A percentile compares a stretch with the other conserved stretches of the same genome.
phyloP scores from a whole-genome alignment of 2,888 invertebrate genomes.

The Drosophila eohydei region DNA sequence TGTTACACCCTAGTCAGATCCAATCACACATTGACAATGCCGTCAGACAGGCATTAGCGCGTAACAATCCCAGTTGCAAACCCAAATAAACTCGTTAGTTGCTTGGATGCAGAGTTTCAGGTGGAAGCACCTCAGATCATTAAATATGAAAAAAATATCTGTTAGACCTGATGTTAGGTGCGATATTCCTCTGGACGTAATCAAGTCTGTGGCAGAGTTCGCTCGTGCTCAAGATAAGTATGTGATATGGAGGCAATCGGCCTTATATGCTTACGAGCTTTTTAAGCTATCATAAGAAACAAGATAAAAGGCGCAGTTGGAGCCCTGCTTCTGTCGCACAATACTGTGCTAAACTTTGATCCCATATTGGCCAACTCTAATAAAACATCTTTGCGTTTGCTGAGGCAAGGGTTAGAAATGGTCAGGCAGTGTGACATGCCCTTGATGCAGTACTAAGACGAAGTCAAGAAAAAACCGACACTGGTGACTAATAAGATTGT shows the following conservation, averaged over 20 bases:
- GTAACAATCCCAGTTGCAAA: neutral
- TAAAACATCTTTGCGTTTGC: slow-evolving; percentile 16
- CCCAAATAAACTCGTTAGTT: neutral
- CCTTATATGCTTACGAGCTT: slow-evolving; percentile 23
- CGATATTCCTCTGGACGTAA: slow-evolving; percentile 20
- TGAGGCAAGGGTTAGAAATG: slow-evolving; percentile 14
- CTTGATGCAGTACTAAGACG: slow-evolving; percentile 13
- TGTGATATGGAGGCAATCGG: slow-evolving; percentile 24
- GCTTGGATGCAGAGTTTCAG: slow-evolving; percentile 5
- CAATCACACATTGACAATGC: slow-evolving; percentile 2
- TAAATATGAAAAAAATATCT: slow-evolving; percentile 19
- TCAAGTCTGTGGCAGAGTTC: slow-evolving; percentile 25
- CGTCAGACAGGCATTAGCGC: slow-evolving; percentile 4
- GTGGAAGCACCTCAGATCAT: slow-evolving; percentile 4
- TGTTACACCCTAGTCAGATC: neutral
- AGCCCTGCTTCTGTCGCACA: slow-evolving; percentile 22
- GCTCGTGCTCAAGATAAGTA: slow-evolving; percentile 16
- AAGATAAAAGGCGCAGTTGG: slow-evolving; percentile 23
- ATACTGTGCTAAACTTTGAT: slow-evolving; percentile 33
- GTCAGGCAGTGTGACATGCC: slow-evolving; percentile 12
- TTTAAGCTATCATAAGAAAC: slow-evolving; percentile 19
- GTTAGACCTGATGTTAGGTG: slow-evolving; percentile 11
- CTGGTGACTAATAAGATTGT: slow-evolving; percentile 3
- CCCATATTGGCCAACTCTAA: slow-evolving; percentile 15
- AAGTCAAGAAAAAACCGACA: slow-evolving; percentile 15